A percentile compares a stretch with the other conserved stretches of the same genome.
These are phyloP conservation scores for Capitella teleta DNA, from an alignment of 1,140 invertebrate species.

Conservation along the genomic window DNA sequence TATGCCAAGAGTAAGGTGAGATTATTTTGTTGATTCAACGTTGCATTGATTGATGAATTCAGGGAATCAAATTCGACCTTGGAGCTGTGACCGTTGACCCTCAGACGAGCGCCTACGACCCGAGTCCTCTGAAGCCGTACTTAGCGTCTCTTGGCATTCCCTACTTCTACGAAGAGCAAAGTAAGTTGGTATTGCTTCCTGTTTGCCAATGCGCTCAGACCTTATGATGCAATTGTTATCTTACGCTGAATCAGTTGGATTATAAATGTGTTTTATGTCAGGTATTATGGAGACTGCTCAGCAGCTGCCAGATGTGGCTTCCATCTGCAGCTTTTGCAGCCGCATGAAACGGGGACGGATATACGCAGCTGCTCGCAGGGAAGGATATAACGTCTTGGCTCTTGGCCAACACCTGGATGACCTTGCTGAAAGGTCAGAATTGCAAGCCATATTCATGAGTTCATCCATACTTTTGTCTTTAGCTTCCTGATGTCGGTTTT, in stretches of 20 bases:
- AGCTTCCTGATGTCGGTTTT: slow-evolving; percentile 71
- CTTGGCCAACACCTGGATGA: slow-evolving; percentile 79
- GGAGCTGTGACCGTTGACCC: slow-evolving; percentile 64
- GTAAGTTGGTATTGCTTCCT: slow-evolving; percentile 27
- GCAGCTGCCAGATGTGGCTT: slow-evolving; percentile 41
- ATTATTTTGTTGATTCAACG: background rate
- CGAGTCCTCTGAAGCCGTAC: slow-evolving; percentile 56
- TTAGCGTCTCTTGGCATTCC: slow-evolving; percentile 54
- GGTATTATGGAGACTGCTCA: slow-evolving; percentile 46
- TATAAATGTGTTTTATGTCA: slow-evolving; percentile 18
- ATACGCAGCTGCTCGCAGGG: slow-evolving; percentile 60
- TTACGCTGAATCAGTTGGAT: background rate
- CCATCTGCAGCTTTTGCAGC: slow-evolving; percentile 53
- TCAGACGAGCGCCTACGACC: slow-evolving; percentile 52
- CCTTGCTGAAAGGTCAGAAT: slow-evolving; percentile 53
- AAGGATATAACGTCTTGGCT: slow-evolving; percentile 73
- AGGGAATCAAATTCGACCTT: slow-evolving; percentile 63
- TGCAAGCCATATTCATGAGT: no score
- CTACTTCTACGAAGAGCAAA: slow-evolving; percentile 60
- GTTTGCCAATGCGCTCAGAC: background rate
- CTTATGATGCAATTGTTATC: background rate
- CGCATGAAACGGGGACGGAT: slow-evolving; percentile 59
- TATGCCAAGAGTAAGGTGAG: slow-evolving; percentile 46
- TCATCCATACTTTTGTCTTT: slow-evolving; percentile 9
- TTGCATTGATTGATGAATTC: background rate